These are phyloP conservation scores for Phortica okadai DNA, from an alignment of 2,888 invertebrate genomes.

Conservation along the genomic window DNA sequence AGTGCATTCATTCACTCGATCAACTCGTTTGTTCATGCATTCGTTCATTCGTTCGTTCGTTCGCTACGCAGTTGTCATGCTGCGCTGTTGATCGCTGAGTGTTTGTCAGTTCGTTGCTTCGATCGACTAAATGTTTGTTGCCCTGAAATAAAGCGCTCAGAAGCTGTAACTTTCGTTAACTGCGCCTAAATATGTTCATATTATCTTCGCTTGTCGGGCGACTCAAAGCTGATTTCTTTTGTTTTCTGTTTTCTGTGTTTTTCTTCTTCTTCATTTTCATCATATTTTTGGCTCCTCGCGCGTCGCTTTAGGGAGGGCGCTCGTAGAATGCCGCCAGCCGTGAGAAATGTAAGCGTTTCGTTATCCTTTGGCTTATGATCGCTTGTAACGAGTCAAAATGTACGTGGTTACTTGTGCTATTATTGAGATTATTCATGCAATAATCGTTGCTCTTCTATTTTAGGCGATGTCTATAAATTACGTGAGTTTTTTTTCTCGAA, in stretches of 20 bases:
- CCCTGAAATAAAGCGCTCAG: conserved; percentile 1
- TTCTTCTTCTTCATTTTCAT: no score
- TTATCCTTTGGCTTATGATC: not conserved
- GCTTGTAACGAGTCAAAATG: not conserved
- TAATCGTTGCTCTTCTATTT: no score
- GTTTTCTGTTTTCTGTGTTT: not conserved
- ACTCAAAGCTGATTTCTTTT: not conserved
- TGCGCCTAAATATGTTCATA: conserved; percentile 30
- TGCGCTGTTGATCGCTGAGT: conserved; percentile 3
- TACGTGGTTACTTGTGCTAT: not conserved
- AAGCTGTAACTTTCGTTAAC: conserved; percentile 25
- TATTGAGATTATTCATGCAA: no score
- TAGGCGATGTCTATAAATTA: no score
- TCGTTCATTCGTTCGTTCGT: conserved; percentile 46
- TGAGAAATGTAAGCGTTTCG: not conserved
- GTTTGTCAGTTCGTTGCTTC: not conserved
- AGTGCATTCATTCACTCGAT: conserved; percentile 20
- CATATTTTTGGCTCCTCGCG: not conserved
- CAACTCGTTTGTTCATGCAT: conserved; percentile 59
- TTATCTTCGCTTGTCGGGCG: conserved; percentile 12
- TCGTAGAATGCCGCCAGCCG: not conserved
- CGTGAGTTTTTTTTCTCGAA: no score
- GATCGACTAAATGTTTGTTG: conserved; percentile 45
- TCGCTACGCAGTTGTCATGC: not conserved
- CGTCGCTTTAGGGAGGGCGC: not conserved